A percentile compares a stretch with the other conserved stretches of the same genome.
Conservation (phyloP, 1,140 invertebrate genomes). For the Diachasmimorpha longicaudata region DNA sequence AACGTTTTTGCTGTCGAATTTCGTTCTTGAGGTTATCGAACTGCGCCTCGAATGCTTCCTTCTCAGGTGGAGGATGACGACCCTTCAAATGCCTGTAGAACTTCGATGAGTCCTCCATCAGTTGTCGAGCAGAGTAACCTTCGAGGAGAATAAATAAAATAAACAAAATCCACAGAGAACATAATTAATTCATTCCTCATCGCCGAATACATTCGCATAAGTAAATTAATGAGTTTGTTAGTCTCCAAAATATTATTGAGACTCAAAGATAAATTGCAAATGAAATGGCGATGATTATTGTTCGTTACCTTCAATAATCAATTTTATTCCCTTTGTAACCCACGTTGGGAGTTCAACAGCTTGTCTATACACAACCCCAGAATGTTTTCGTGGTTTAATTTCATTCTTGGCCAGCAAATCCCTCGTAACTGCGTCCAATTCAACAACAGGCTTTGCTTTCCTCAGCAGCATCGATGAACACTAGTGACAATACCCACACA, state of each 20-base stretch:
- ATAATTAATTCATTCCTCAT: neutral
- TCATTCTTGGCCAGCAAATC: slow-evolving; percentile 64
- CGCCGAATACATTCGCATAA: neutral
- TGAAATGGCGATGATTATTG: slow-evolving; percentile 3
- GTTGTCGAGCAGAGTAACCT: slow-evolving; percentile 64
- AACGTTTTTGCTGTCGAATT: slow-evolving; percentile 48
- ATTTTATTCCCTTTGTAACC: slow-evolving; percentile 64
- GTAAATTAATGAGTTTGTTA: too few species aligned
- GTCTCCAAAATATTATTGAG: too few species aligned
- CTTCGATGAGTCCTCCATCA: slow-evolving; percentile 62
- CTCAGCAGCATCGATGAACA: slow-evolving; percentile 33
- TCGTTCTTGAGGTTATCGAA: slow-evolving; percentile 49
- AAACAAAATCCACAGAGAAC: neutral
- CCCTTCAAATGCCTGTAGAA: slow-evolving; percentile 68
- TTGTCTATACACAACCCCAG: slow-evolving; percentile 66
- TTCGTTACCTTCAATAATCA: slow-evolving; percentile 61
- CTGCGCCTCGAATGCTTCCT: slow-evolving; percentile 61
- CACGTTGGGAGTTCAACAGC: slow-evolving; percentile 65
- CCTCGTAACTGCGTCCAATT: slow-evolving; percentile 61
- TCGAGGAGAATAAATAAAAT: slow-evolving; percentile 27
- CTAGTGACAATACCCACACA: neutral
- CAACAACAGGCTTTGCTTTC: slow-evolving; percentile 33
- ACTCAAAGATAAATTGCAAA: too few species aligned
- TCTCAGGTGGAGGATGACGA: slow-evolving; percentile 69
- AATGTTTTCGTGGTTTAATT: slow-evolving; percentile 73